A percentile compares a stretch with the other conserved stretches of the same genome.
Conservation (phyloP, 2,888 invertebrate species). For the Euplagia quadripunctaria region DNA sequence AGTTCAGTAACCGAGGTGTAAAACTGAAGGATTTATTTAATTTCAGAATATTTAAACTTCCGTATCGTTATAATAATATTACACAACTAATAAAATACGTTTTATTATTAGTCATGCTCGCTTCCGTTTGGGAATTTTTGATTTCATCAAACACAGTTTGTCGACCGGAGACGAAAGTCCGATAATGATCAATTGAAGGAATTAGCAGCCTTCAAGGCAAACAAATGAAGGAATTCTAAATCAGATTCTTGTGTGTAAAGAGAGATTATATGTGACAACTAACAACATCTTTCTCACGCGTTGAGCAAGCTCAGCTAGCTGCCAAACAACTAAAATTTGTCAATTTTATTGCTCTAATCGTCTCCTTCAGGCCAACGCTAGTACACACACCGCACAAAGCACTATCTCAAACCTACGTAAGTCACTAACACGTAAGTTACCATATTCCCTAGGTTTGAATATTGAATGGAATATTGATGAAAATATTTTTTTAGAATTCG, state of each 20-base stretch:
- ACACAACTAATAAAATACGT: neutral
- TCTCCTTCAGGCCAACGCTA: neutral
- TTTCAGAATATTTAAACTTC: neutral
- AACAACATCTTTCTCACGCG: too few species aligned
- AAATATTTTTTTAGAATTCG: neutral
- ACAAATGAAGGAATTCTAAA: too few species aligned
- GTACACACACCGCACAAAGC: neutral
- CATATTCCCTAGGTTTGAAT: neutral
- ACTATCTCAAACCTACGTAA: neutral
- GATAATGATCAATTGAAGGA: neutral
- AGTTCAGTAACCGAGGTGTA: constrained; percentile 23
- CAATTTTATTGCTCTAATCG: neutral
- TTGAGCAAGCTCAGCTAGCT: neutral
- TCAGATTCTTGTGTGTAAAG: too few species aligned
- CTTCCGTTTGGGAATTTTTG: neutral
- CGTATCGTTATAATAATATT: neutral
- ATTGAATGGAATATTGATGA: neutral
- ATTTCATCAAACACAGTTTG: neutral
- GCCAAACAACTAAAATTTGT: neutral
- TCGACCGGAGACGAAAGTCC: neutral
- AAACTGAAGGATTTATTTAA: constrained; percentile 15
- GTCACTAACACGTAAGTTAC: neutral
- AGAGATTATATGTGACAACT: too few species aligned
- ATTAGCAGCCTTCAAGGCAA: neutral
- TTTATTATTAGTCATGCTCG: neutral